Evolutionary conservation across 2,888 invertebrate species (phyloP).

Genomic region (Sycophila texana): DNA sequence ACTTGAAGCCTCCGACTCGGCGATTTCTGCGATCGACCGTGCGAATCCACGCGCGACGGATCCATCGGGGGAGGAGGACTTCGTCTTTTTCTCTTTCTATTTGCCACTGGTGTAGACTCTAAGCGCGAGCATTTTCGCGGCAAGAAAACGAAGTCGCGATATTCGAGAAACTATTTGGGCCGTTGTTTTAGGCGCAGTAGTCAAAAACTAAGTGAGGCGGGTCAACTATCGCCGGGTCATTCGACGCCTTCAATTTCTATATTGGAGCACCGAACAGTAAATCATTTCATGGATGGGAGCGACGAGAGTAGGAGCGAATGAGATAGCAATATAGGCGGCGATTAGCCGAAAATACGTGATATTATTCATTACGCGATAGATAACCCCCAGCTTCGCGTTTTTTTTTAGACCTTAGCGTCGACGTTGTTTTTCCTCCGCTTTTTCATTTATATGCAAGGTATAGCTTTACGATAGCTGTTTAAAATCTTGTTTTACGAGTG

Average conservation of each 20-base stretch:
- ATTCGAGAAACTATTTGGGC: background rate
- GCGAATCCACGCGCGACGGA: slow-evolving; percentile 10
- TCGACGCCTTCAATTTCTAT: slow-evolving; percentile 65
- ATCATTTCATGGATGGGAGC: slow-evolving; percentile 69
- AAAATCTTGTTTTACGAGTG: background rate
- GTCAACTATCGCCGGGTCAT: slow-evolving; percentile 48
- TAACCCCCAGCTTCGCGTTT: slow-evolving; percentile 68
- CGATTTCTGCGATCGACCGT: slow-evolving; percentile 5
- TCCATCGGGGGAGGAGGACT: background rate
- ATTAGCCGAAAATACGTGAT: slow-evolving; percentile 72
- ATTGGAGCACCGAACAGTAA: slow-evolving; percentile 67
- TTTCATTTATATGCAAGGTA: background rate
- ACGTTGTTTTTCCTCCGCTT: background rate
- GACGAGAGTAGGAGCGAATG: slow-evolving; percentile 52
- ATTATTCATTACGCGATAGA: slow-evolving; percentile 72
- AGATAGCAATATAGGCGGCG: slow-evolving; percentile 57
- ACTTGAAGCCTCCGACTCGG: slow-evolving; percentile 5
- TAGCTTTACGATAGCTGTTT: background rate
- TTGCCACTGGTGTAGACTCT: background rate
- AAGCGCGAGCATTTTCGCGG: background rate
- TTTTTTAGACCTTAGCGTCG: background rate
- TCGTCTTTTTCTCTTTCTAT: background rate
- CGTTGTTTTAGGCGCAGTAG: background rate
- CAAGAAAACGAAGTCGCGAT: background rate
- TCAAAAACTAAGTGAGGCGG: slow-evolving; percentile 45